Evolutionary conservation across 2,113 vertebrate species (phyloP).

Genomic region (Typhlomys cinereus): DNA sequence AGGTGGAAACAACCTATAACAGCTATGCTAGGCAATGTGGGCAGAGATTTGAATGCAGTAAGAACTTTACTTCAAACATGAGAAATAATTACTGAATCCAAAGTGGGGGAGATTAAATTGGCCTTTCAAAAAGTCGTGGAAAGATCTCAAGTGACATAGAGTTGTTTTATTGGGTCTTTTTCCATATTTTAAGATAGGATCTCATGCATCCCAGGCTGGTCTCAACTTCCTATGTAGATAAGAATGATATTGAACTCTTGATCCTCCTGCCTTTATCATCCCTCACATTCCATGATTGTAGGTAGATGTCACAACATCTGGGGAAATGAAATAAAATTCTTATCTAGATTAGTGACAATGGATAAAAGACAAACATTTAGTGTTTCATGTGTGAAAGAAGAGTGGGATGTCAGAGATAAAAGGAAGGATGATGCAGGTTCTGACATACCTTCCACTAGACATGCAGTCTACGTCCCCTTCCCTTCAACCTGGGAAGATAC

Average conservation of each 20-base stretch:
- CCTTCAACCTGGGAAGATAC: not conserved
- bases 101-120: not conserved
- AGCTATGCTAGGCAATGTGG: constrained; percentile 30
- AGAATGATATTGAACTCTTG: not conserved
- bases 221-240: not conserved
- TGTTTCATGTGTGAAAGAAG: not conserved
- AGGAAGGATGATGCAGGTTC: not conserved
- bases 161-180: not conserved
- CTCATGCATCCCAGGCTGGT: not conserved
- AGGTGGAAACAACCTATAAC: not conserved
- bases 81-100: constrained; percentile 48
- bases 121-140: constrained; percentile 14
- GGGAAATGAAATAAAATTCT: constrained; percentile 31
- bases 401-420: not conserved
- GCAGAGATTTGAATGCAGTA: not conserved
- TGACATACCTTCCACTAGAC: not conserved
- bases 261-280: not conserved
- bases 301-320: no score
- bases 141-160: not conserved
- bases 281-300: not conserved
- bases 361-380: not conserved
- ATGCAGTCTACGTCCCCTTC: not conserved
- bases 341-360: not conserved
- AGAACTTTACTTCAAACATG: not conserved
- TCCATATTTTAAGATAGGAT: not conserved